Percentiles rank a stretch among this genome's conserved stretches.
These are phyloP conservation scores for Hoplodrina blanda DNA, from an alignment of 2,888 invertebrate species.

Conservation along the genomic window DNA sequence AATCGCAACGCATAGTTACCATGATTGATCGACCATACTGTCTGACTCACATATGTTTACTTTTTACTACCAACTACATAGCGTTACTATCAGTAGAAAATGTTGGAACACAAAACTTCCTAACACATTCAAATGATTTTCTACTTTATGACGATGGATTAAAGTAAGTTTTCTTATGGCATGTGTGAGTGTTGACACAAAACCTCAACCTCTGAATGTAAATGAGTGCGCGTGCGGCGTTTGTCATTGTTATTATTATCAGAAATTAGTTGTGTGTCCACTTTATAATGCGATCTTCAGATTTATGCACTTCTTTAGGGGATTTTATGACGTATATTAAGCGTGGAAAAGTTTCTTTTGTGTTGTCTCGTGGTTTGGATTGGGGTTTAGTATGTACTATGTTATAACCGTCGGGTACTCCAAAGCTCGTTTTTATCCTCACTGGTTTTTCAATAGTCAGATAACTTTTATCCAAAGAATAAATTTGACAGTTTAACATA, in stretches of 20 bases:
- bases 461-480: no score
- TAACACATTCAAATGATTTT: conserved; percentile 43
- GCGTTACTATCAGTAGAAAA: conserved; percentile 49
- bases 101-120: conserved; percentile 82
- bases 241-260: conserved; percentile 47
- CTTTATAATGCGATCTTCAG: conserved; percentile 15
- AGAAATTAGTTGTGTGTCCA: conserved; percentile 35
- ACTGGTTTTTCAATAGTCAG: no score
- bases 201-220: conserved; percentile 60
- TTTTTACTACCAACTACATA: conserved; percentile 43
- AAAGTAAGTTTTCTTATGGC: conserved; percentile 49
- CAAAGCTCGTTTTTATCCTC: no score
- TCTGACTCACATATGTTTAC: conserved; percentile 58
- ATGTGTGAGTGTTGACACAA: conserved; percentile 43
- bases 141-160: conserved; percentile 57
- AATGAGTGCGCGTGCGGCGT: conserved; percentile 40
- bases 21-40: conserved; percentile 30
- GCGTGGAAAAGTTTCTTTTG: neutral
- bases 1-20: conserved; percentile 29
- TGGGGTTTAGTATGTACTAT: no score
- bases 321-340: neutral
- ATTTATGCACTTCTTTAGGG: conserved; percentile 1
- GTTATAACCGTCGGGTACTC: neutral
- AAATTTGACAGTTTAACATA: no score
- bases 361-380: neutral